Conservation (phyloP, 1,140 invertebrate species). For the Copidosoma floridanum region DNA sequence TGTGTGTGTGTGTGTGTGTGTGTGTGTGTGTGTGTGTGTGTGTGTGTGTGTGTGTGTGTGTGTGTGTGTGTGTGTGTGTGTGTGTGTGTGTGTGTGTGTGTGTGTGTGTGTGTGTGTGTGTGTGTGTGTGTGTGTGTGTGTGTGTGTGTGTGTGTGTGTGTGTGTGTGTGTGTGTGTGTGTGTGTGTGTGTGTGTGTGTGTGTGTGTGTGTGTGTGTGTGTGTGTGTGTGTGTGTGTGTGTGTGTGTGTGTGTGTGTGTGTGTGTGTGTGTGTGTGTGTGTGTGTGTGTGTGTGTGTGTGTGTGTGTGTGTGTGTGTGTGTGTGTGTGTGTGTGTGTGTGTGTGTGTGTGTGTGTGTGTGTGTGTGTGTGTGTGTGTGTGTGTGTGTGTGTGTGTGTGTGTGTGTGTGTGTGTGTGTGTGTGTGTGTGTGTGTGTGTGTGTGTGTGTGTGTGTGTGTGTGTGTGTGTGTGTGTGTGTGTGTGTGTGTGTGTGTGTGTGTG, state of each 20-base stretch:
- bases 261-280: neutral
- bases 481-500: neutral
- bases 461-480: neutral
- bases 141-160: neutral
- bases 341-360: neutral
- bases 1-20: neutral
- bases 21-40: neutral
- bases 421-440: neutral
- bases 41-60: neutral
- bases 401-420: neutral
- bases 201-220: neutral
- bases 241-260: neutral
- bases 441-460: neutral
- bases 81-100: neutral
- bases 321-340: neutral
- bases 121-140: neutral
- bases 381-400: neutral
- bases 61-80: neutral
- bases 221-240: neutral
- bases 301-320: neutral
- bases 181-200: neutral
- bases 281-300: neutral
- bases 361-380: neutral
- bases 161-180: neutral
- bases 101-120: neutral